These are phyloP conservation scores for Bolinopsis microptera DNA, from an alignment of 37 sponge, comb jelly and placozoan species.

Conservation along the genomic window DNA sequence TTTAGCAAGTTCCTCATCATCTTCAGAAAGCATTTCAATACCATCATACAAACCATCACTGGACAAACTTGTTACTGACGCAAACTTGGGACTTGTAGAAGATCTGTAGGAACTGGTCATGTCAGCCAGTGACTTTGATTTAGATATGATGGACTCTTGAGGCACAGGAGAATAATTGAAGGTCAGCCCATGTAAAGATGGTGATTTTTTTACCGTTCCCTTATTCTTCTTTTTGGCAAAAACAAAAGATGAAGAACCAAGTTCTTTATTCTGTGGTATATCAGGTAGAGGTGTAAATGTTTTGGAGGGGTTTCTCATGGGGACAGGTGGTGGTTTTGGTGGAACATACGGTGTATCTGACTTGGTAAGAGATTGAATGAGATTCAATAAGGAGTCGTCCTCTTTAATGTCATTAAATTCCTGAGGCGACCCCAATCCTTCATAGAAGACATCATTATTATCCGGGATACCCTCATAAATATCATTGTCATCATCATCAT, in stretches of 20 bases:
- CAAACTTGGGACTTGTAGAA: background rate
- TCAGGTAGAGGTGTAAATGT: constrained; percentile 25
- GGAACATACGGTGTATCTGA: constrained; percentile 26
- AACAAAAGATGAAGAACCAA: background rate
- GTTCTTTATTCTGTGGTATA: background rate
- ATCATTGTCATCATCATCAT: background rate
- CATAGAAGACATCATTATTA: background rate
- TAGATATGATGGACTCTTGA: background rate
- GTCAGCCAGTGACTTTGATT: background rate
- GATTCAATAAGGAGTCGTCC: background rate
- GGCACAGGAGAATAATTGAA: background rate
- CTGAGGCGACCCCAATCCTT: background rate
- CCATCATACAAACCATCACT: constrained; percentile 50
- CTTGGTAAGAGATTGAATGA: background rate
- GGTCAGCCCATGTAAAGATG: background rate
- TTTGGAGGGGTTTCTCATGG: constrained; percentile 31
- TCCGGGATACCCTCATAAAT: background rate
- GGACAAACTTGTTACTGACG: background rate
- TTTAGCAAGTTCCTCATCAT: background rate
- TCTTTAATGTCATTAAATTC: background rate
- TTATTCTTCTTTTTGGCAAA: background rate
- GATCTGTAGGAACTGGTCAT: background rate
- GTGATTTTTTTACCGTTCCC: background rate
- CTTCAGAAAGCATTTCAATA: constrained; percentile 1
- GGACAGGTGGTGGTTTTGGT: constrained; percentile 40